These are phyloP conservation scores for Brachymystax lenok DNA, from an alignment of 2,797 vertebrate genomes.

Conservation along the genomic window DNA sequence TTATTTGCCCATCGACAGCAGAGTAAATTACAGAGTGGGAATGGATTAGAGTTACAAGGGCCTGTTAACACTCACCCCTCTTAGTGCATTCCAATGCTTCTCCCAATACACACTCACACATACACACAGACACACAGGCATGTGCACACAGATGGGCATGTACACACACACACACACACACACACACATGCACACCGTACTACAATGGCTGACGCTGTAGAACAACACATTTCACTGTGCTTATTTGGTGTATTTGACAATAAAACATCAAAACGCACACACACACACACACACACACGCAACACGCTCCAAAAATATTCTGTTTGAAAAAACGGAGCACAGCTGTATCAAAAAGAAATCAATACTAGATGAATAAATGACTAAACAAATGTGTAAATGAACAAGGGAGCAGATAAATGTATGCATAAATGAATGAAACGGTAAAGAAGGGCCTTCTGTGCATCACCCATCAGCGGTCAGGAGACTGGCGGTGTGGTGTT, in stretches of 20 bases:
- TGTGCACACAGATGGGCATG: neutral
- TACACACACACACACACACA: neutral
- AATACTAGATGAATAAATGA: conserved; percentile 67
- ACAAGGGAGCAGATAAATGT: conserved; percentile 59
- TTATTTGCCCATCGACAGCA: conserved; percentile 37
- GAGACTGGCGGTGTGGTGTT: conserved; percentile 39
- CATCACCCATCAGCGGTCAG: neutral
- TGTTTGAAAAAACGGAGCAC: conserved; percentile 36
- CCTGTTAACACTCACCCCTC: conserved; percentile 39
- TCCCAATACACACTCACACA: conserved; percentile 15
- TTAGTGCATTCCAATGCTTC: conserved; percentile 16
- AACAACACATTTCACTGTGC: no score
- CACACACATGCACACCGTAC: neutral
- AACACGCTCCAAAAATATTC: conserved; percentile 11
- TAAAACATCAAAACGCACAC: neutral
- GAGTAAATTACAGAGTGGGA: conserved; percentile 45
- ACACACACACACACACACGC: neutral
- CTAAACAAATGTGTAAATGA: conserved; percentile 72
- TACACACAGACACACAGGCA: neutral
- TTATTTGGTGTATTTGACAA: no score
- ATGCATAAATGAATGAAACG: conserved; percentile 56
- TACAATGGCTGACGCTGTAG: no score
- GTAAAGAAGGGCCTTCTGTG: conserved; percentile 48
- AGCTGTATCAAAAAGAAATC: conserved; percentile 63
- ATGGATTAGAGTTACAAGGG: conserved; percentile 28